phyloP scores from a whole-genome alignment of 2,113 vertebrate species.

The Paracanthobrama guichenoti region DNA sequence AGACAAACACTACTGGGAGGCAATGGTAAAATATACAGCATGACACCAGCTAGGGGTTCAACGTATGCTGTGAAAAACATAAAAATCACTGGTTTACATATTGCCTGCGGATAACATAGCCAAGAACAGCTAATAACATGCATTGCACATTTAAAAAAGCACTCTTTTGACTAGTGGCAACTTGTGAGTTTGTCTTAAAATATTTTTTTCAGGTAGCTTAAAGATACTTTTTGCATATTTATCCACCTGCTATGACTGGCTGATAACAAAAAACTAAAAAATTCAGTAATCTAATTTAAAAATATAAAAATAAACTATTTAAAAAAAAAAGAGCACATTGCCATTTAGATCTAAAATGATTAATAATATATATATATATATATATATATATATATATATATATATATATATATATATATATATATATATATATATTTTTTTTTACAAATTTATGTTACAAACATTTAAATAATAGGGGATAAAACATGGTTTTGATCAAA shows the following conservation, averaged over 20 bases:
- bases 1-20: constrained; percentile 60
- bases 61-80: not conserved
- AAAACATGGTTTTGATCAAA: too few species aligned
- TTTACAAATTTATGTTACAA: too few species aligned
- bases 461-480: too few species aligned
- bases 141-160: not conserved
- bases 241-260: too few species aligned
- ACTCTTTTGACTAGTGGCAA: not conserved
- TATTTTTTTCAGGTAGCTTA: not conserved
- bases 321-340: too few species aligned
- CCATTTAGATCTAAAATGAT: too few species aligned
- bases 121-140: constrained; percentile 3
- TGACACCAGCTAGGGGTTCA: not conserved
- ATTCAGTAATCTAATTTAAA: too few species aligned
- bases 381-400: too few species aligned
- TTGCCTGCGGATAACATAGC: not conserved
- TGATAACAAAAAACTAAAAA: not conserved
- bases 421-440: too few species aligned
- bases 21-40: constrained; percentile 32
- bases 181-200: not conserved
- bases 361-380: too few species aligned
- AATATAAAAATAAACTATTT: too few species aligned
- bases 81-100: constrained; percentile 16
- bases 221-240: not conserved
- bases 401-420: too few species aligned